Conservation (phyloP, 2,888 invertebrate genomes). For the Liopterus haemorrhoidalis region DNA sequence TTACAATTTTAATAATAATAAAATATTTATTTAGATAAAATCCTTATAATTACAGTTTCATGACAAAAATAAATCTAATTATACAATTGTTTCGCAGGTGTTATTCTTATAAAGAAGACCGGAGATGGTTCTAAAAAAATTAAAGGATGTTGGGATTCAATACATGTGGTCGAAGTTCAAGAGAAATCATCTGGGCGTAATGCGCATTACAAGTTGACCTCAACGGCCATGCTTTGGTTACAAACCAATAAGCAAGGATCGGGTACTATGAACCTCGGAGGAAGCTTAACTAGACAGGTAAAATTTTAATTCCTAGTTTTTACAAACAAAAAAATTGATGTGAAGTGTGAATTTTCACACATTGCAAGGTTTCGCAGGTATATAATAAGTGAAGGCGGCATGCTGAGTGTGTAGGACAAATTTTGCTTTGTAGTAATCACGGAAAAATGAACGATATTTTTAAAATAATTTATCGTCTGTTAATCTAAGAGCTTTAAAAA, state of each 20-base stretch:
- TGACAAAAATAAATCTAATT: constrained; percentile 4
- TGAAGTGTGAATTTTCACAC: too few species aligned
- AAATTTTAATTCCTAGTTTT: constrained; percentile 23
- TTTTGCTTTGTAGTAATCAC: too few species aligned
- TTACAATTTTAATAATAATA: too few species aligned
- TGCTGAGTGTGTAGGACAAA: too few species aligned
- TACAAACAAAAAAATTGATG: neutral
- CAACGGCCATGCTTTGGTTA: constrained; percentile 98
- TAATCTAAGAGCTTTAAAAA: too few species aligned
- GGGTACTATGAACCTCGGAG: constrained; percentile 98
- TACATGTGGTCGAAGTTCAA: constrained; percentile 98
- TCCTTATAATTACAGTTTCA: constrained; percentile 10
- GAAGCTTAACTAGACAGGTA: constrained; percentile 94
- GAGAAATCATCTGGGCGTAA: constrained; percentile 90
- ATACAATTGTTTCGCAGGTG: constrained; percentile 55
- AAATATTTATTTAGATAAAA: too few species aligned
- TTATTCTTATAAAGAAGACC: constrained; percentile 97
- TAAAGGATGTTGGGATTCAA: constrained; percentile 99
- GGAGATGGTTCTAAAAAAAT: constrained; percentile 98
- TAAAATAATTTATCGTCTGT: too few species aligned
- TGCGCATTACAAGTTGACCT: constrained; percentile 97
- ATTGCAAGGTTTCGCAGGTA: too few species aligned
- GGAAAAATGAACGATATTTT: too few species aligned
- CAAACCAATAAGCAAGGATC: constrained; percentile 95
- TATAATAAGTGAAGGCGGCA: too few species aligned